Percentiles rank a stretch among this genome's conserved stretches.
Evolutionary conservation across 2,888 invertebrate species (phyloP).

Genomic region (Gisinianus flammeolus): DNA sequence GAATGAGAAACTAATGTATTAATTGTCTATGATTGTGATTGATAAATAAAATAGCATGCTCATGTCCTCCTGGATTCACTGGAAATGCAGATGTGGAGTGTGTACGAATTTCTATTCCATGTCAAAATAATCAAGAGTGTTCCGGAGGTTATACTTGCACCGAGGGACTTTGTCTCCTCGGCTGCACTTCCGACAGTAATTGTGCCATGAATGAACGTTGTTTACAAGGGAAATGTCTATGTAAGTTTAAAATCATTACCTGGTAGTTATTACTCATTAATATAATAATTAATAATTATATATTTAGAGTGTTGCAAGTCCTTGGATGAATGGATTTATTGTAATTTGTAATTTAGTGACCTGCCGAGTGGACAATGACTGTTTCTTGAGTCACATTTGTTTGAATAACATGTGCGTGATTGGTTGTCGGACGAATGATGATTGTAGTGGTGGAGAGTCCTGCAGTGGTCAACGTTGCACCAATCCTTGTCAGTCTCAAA

Average conservation of each 20-base stretch:
- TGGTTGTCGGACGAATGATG: slow-evolving; percentile 85
- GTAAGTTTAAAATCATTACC: slow-evolving; percentile 66
- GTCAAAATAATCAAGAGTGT: slow-evolving; percentile 74
- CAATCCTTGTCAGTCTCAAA: slow-evolving; percentile 67
- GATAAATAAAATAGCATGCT: slow-evolving; percentile 72
- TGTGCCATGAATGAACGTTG: slow-evolving; percentile 92
- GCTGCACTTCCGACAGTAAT: slow-evolving; percentile 76
- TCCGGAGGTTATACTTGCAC: slow-evolving; percentile 74
- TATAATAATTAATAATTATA: slow-evolving; percentile 12
- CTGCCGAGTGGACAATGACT: slow-evolving; percentile 88
- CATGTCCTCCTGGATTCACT: slow-evolving; percentile 83
- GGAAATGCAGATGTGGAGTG: slow-evolving; percentile 84
- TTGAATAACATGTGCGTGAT: slow-evolving; percentile 82
- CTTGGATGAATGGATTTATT: slow-evolving; percentile 13
- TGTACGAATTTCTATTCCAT: slow-evolving; percentile 80
- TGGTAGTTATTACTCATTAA: neutral
- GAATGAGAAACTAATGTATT: too few relatives aligned
- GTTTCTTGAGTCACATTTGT: slow-evolving; percentile 89
- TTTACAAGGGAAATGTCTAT: slow-evolving; percentile 77
- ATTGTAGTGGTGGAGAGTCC: slow-evolving; percentile 69
- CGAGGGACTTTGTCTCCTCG: slow-evolving; percentile 81
- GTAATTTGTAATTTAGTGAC: slow-evolving; percentile 68
- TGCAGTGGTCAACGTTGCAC: slow-evolving; percentile 55
- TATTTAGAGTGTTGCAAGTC: neutral
- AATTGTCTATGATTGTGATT: too few relatives aligned